Base-by-base conservation (phyloP, 2,113 vertebrate genomes). In the Oncorhynchus nerka region DNA sequence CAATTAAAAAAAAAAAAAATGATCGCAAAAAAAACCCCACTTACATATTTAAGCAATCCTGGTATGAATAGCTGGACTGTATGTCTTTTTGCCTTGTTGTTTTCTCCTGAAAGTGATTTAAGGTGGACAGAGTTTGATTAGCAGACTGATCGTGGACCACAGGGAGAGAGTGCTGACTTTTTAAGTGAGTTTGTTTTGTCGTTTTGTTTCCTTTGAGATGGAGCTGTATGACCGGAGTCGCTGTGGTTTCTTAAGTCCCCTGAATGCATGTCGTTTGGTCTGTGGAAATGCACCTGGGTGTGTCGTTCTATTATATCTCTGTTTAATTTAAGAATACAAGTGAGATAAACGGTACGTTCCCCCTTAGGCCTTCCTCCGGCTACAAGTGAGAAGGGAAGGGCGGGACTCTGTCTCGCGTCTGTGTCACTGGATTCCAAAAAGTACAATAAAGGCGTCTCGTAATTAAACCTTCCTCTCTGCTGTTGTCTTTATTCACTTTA, bases 351-450 rank as follows among this genome's bases (percentile, higher is more conserved):
- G 85, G 90, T 87, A 89, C 88, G 80, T 89, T 87, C 87, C 89
- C 71, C 85, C 86, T 79, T 83, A 85, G 78, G 75, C 78, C 83
- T 89, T 79, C 90, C 85, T 83, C 84, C 77, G 61, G 84, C 79
- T 81, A 85, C 79, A 64, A 84, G 66, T 86, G 85, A 81, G 79
- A 72, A 28, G 49, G 79, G 79, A 72, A 78, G 83, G 91, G 83
- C 81, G 70, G 88, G 89, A 89, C 88, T 90, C 83, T 90, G 90
- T 93, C 92, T 90, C 88, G 88, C 94, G 96, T 97, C 95, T 84
- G 89, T 95, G 94, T 97, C 96, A 97, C 96, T 97, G 96, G 96
- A 97, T 94, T 95, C 94, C 94, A 93, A 94, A 91, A 94, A 91
- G 84, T 93, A 93, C 91, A 94, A 94, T 94, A 94, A 94, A 94